These are phyloP conservation scores for Triplophysa tibetana DNA, from an alignment of 2,113 vertebrate species.

Conservation along the genomic window DNA sequence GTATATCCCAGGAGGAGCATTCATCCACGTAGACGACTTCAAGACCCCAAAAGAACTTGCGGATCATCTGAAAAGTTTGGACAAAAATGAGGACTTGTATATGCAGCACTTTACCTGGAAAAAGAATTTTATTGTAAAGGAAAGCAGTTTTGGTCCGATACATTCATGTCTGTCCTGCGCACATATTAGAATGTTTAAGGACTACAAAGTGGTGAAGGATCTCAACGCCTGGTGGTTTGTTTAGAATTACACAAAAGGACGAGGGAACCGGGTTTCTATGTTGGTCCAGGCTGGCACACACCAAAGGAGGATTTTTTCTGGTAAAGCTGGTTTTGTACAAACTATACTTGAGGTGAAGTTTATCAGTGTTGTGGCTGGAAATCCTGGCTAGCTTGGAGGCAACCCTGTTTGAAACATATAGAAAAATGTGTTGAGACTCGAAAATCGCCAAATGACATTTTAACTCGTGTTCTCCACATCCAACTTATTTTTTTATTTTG, in stretches of 20 bases:
- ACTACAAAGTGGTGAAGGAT: slow-evolving; percentile 78
- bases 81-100: slow-evolving; percentile 80
- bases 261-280: slow-evolving; percentile 56
- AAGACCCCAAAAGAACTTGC: slow-evolving; percentile 80
- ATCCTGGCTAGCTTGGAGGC: no score
- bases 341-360: no score
- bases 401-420: no score
- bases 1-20: slow-evolving; percentile 80
- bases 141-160: slow-evolving; percentile 75
- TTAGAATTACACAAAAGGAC: slow-evolving; percentile 3
- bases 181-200: slow-evolving; percentile 79
- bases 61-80: slow-evolving; percentile 78
- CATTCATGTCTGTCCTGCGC: slow-evolving; percentile 80
- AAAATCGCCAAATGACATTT: no score
- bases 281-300: no score
- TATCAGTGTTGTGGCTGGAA: no score
- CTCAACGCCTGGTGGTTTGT: slow-evolving; percentile 80
- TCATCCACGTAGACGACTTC: slow-evolving; percentile 88
- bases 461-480: no score
- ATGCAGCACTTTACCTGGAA: slow-evolving; percentile 82
- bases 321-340: no score
- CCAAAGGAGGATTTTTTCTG: no score
- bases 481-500: no score
- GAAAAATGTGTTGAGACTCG: no score
- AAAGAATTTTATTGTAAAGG: slow-evolving; percentile 75